A percentile compares a stretch with the other conserved stretches of the same genome.
phyloP scores from a whole-genome alignment of 2,113 vertebrate species.

The Parotia lawesii region DNA sequence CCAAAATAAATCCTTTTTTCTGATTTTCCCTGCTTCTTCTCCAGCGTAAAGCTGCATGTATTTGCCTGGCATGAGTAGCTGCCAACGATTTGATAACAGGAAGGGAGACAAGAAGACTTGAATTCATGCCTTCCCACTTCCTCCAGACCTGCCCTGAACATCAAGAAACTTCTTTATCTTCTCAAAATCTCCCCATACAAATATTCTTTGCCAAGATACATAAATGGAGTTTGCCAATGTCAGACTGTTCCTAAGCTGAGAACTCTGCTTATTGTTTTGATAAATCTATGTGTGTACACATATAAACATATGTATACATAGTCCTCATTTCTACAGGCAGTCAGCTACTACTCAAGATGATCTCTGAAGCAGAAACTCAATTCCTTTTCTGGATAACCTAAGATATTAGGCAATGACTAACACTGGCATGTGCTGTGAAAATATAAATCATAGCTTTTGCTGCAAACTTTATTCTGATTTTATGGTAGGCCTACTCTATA shows the following conservation, averaged over 20 bases:
- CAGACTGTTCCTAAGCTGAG: neutral
- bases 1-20: constrained; percentile 1
- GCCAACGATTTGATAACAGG: neutral
- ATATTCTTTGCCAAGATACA: neutral
- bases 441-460: neutral
- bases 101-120: neutral
- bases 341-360: neutral
- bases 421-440: neutral
- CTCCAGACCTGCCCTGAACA: neutral
- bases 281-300: neutral
- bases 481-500: neutral
- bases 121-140: neutral
- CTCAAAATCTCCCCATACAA: neutral
- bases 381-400: neutral
- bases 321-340: neutral
- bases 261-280: neutral
- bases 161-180: neutral
- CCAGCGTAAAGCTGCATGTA: neutral
- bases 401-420: neutral
- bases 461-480: neutral
- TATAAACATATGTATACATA: neutral
- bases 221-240: neutral
- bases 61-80: neutral
- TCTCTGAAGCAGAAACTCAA: neutral
- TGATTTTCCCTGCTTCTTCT: neutral